Percentiles rank a stretch among this genome's conserved stretches.
phyloP scores from a whole-genome alignment of 2,888 invertebrate genomes.

The Drosophila anomelani region DNA sequence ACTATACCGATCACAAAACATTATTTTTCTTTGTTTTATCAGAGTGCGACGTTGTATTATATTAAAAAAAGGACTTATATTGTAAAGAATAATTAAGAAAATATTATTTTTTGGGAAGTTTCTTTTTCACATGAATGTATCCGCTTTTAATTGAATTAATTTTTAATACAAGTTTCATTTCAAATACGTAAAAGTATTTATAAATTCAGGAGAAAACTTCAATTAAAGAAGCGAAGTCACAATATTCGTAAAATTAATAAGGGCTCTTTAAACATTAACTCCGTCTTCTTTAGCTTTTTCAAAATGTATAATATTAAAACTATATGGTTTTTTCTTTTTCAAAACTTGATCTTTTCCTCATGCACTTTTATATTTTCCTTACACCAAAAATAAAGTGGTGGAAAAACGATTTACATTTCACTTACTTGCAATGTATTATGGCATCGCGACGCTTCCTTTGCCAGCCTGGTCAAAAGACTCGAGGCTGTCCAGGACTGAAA shows the following conservation, averaged over 20 bases:
- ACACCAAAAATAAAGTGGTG: background rate
- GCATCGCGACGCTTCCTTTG: constrained; percentile 46
- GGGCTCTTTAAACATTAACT: background rate
- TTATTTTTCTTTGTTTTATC: background rate
- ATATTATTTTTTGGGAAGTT: background rate
- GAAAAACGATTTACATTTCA: constrained; percentile 50
- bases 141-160: too few species aligned
- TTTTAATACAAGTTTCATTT: background rate
- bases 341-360: background rate
- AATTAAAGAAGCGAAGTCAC: background rate
- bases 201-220: background rate
- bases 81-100: background rate
- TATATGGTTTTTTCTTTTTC: background rate
- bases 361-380: background rate
- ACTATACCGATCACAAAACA: background rate
- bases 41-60: background rate
- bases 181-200: background rate
- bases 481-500: constrained; percentile 43
- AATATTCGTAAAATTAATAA: too few species aligned
- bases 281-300: background rate
- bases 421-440: constrained; percentile 56
- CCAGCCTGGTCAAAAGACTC: constrained; percentile 58
- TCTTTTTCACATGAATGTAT: background rate
- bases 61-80: background rate
- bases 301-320: too few species aligned